A percentile compares a stretch with the other conserved stretches of the same genome.
These are phyloP conservation scores for Saccopteryx bilineata DNA, from an alignment of 2,113 vertebrate genomes.

Conservation along the genomic window DNA sequence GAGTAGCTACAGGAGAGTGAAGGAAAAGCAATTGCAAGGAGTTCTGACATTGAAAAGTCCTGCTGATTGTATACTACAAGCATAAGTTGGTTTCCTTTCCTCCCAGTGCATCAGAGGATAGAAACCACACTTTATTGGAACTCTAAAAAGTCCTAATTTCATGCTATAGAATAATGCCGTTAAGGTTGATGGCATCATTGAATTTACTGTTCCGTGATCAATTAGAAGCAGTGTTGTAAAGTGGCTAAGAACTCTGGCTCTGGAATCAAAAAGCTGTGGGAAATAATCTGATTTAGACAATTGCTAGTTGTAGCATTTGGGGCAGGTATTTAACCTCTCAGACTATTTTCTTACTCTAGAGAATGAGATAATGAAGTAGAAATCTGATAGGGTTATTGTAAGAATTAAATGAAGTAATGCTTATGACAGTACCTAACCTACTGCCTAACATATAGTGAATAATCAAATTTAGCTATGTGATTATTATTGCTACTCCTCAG, in stretches of 20 bases:
- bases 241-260: neutral
- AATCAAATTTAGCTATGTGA: neutral
- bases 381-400: neutral
- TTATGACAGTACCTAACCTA: neutral
- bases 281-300: neutral
- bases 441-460: neutral
- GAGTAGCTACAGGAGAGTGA: slow-evolving; percentile 47
- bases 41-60: neutral
- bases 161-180: slow-evolving; percentile 11
- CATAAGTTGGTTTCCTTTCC: neutral
- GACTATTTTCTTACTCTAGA: neutral
- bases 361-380: neutral
- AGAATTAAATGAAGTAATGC: neutral
- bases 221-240: neutral
- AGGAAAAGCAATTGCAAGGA: neutral
- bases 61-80: neutral
- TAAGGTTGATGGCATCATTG: neutral
- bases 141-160: slow-evolving; percentile 57
- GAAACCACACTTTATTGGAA: slow-evolving; percentile 54
- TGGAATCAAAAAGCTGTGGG: neutral
- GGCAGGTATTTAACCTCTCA: neutral
- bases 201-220: neutral
- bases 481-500: neutral
- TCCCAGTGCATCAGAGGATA: neutral
- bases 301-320: neutral